Percentiles rank a stretch among this genome's conserved stretches.
Evolutionary conservation across 1,140 invertebrate genomes (phyloP).

Genomic region (Drosophila sp.): DNA sequence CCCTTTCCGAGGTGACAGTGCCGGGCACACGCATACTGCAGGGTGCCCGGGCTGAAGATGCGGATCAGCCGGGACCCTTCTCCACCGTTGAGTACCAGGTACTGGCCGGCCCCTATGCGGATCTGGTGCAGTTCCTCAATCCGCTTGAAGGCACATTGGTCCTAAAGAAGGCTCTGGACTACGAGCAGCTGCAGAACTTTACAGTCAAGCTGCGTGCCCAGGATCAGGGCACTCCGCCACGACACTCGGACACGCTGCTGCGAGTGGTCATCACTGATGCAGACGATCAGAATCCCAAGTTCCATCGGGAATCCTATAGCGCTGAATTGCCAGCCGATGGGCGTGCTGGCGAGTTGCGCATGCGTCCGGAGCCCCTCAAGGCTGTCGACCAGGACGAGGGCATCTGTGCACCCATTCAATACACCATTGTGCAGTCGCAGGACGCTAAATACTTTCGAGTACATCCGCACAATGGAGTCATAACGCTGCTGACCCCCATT

Average conservation of each 20-base stretch:
- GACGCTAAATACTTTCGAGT: slow-evolving; percentile 84
- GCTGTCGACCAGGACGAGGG: slow-evolving; percentile 91
- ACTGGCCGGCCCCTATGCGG: slow-evolving; percentile 91
- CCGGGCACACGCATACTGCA: slow-evolving; percentile 91
- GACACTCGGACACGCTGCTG: slow-evolving; percentile 90
- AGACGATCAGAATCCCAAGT: slow-evolving; percentile 96
- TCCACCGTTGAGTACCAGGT: slow-evolving; percentile 95
- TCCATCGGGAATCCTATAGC: slow-evolving; percentile 91
- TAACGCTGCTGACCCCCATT: slow-evolving; percentile 87
- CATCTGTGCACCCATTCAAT: slow-evolving; percentile 89
- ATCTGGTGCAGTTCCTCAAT: slow-evolving; percentile 93
- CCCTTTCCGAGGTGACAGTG: slow-evolving; percentile 94
- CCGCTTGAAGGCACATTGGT: slow-evolving; percentile 94
- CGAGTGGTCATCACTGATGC: slow-evolving; percentile 93
- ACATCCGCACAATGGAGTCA: slow-evolving; percentile 88
- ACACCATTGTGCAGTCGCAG: slow-evolving; percentile 86
- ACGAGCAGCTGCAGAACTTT: slow-evolving; percentile 92
- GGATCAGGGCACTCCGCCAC: slow-evolving; percentile 93
- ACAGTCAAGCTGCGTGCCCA: slow-evolving; percentile 92
- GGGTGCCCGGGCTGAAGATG: slow-evolving; percentile 91
- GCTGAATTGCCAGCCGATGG: slow-evolving; percentile 87
- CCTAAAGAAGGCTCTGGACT: slow-evolving; percentile 92
- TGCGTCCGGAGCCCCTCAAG: slow-evolving; percentile 87
- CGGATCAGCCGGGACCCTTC: slow-evolving; percentile 95
- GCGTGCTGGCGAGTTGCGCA: slow-evolving; percentile 82